Conservation (phyloP, 1,140 invertebrate genomes). For the Phymorhynchus buccinoides region DNA sequence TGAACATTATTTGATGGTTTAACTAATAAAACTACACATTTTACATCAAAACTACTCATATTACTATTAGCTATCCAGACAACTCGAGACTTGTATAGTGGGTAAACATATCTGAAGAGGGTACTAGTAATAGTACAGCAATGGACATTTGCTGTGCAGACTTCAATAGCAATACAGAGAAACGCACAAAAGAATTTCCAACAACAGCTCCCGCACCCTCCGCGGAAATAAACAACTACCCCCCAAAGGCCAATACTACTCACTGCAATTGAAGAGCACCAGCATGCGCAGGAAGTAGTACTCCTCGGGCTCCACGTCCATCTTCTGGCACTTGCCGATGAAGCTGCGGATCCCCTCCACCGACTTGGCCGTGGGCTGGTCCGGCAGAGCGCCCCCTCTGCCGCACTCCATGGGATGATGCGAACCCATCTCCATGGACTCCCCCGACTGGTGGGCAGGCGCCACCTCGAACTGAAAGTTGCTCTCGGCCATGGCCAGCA, state of each 20-base stretch:
- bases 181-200: too few relatives aligned
- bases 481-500: constrained; percentile 71
- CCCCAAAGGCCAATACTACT: constrained; percentile 44
- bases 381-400: constrained; percentile 42
- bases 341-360: constrained; percentile 68
- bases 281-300: constrained; percentile 68
- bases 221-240: not conserved
- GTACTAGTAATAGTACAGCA: too few relatives aligned
- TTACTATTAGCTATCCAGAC: too few relatives aligned
- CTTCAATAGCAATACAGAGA: too few relatives aligned
- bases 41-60: too few relatives aligned
- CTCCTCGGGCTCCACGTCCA: constrained; percentile 67
- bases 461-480: constrained; percentile 72
- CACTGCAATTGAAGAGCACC: constrained; percentile 71
- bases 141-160: too few relatives aligned
- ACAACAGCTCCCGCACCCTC: too few relatives aligned
- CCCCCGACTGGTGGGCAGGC: constrained; percentile 43
- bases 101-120: too few relatives aligned
- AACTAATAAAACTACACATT: too few relatives aligned
- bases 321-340: constrained; percentile 69
- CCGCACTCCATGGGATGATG: not conserved
- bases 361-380: constrained; percentile 70
- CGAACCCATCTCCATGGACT: constrained; percentile 27
- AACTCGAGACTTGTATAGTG: too few relatives aligned
- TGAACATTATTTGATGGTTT: too few relatives aligned